These are phyloP conservation scores for Drosophila burlai DNA, from an alignment of 1,140 invertebrate genomes.

Conservation along the genomic window DNA sequence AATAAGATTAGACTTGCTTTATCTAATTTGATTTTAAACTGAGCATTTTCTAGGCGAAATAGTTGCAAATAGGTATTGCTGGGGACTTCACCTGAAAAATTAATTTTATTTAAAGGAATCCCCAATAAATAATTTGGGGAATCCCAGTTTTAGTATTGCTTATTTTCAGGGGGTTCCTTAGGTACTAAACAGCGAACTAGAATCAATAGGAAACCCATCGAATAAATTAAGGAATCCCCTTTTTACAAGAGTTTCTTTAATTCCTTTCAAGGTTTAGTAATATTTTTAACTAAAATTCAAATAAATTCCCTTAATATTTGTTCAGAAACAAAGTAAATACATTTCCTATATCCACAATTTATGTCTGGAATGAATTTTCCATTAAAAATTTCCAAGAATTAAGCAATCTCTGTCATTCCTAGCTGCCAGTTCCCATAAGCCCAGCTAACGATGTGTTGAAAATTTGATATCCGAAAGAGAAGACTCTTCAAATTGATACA, in stretches of 20 bases:
- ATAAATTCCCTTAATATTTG: neutral
- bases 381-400: neutral
- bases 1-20: conserved; percentile 12
- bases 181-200: too few relatives aligned
- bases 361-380: neutral
- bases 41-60: neutral
- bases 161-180: neutral
- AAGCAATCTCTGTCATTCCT: conserved; percentile 3
- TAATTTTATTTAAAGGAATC: neutral
- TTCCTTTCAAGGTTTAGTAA: too few relatives aligned
- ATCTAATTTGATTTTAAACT: conserved; percentile 4
- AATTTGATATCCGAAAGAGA: conserved; percentile 50
- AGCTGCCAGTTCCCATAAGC: neutral
- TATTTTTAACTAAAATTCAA: neutral
- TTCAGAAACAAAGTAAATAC: neutral
- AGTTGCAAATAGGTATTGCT: neutral
- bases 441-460: conserved; percentile 69
- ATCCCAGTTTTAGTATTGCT: neutral
- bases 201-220: neutral
- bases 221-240: neutral
- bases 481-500: conserved; percentile 51
- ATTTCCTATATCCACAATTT: neutral
- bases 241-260: neutral
- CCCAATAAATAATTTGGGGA: neutral
- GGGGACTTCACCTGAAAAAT: neutral